These are phyloP conservation scores for Butorides virescens DNA, from an alignment of 2,113 vertebrate species.

Conservation along the genomic window DNA sequence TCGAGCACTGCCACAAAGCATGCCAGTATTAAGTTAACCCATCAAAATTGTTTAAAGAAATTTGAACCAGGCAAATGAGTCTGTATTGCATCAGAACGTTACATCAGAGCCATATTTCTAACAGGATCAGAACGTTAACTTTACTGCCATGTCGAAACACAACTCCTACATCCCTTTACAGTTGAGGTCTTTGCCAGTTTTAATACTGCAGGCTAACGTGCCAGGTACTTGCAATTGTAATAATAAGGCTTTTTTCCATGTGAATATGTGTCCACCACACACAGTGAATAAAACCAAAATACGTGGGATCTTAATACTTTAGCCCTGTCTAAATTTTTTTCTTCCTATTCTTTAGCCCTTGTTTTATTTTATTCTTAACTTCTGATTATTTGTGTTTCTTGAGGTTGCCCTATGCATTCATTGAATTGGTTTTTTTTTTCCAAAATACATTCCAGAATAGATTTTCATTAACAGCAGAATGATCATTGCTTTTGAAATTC, in stretches of 20 bases:
- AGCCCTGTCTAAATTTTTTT: neutral
- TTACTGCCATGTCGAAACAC: neutral
- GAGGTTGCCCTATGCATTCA: neutral
- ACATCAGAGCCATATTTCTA: neutral
- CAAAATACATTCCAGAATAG: neutral
- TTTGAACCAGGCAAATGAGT: neutral
- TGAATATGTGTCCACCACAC: neutral
- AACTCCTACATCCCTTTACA: neutral
- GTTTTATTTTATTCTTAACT: neutral
- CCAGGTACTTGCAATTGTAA: neutral
- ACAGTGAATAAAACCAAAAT: neutral
- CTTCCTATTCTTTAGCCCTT: neutral
- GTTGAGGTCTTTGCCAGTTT: neutral
- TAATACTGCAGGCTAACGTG: neutral
- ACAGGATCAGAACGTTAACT: neutral
- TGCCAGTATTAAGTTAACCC: neutral
- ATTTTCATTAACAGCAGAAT: neutral
- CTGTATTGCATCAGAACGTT: neutral
- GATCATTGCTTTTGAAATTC: neutral
- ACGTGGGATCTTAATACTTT: neutral
- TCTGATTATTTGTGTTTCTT: neutral
- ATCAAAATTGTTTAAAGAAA: neutral
- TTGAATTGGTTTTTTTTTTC: neutral
- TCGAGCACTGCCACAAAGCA: neutral
- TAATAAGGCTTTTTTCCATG: neutral